Conservation (phyloP, 92 coral and sea anemone species). For the Diadumene lineata region DNA sequence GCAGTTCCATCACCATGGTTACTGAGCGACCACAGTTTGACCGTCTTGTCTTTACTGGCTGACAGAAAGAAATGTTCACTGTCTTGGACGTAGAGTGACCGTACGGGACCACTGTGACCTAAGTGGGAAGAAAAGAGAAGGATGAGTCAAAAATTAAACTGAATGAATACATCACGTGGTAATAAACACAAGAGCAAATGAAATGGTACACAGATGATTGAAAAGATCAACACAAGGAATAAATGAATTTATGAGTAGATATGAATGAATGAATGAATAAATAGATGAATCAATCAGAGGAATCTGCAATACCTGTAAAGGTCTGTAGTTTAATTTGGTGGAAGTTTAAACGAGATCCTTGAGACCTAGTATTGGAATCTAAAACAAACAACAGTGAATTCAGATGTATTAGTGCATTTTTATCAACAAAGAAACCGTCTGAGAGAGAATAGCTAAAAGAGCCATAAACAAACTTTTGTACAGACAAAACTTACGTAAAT, state of each 20-base stretch:
- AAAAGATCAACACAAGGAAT: no score
- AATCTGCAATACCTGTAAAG: constrained; percentile 82
- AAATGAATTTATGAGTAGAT: no score
- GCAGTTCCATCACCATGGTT: constrained; percentile 99
- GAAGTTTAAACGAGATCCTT: constrained; percentile 32
- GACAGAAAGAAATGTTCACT: constrained; percentile 94
- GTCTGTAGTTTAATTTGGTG: constrained; percentile 88
- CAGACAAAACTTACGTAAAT: constrained; percentile 60
- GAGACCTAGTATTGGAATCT: constrained; percentile 16
- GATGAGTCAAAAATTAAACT: no score
- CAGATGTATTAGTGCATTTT: no score
- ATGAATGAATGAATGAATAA: no score
- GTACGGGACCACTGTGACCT: constrained; percentile 96
- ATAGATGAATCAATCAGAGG: no score
- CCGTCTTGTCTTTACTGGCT: constrained; percentile 95
- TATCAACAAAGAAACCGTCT: neutral
- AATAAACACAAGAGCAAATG: no score
- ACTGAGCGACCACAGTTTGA: constrained; percentile 95
- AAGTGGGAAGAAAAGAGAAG: neutral
- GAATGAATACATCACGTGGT: no score
- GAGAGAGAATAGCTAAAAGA: neutral
- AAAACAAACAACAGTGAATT: constrained; percentile 3
- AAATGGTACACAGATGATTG: no score
- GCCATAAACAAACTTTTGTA: neutral
- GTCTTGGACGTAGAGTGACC: constrained; percentile 88